Evolutionary conservation across 2,113 vertebrate species (phyloP).

Genomic region (Pristiophorus japonicus): DNA sequence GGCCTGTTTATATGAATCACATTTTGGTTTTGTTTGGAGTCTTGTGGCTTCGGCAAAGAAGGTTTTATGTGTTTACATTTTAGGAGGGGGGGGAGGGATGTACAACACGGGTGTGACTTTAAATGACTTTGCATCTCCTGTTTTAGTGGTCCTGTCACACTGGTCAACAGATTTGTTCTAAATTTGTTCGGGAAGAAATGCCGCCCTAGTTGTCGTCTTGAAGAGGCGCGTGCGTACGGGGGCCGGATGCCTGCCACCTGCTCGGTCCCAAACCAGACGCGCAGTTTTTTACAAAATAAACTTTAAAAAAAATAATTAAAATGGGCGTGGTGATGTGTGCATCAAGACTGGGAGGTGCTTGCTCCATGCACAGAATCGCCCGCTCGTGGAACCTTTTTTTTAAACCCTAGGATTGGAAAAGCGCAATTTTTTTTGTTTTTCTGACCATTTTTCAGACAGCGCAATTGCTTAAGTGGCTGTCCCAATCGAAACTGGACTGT

Average conservation of each 20-base stretch:
- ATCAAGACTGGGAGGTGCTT: background rate
- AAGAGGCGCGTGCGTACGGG: background rate
- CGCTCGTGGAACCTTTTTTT: background rate
- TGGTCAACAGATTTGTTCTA: background rate
- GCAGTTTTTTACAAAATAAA: too few species aligned
- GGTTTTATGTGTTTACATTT: constrained; percentile 36
- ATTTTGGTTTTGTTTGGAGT: constrained; percentile 12
- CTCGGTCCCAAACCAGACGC: background rate
- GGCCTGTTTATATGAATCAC: constrained; percentile 37
- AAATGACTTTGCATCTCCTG: background rate
- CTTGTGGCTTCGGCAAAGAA: constrained; percentile 24
- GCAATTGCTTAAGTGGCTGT: background rate
- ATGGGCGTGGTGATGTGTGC: background rate
- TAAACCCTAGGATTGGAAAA: background rate
- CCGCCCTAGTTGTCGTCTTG: background rate
- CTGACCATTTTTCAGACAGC: background rate
- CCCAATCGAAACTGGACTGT: background rate
- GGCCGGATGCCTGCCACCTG: background rate
- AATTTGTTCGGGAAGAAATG: background rate
- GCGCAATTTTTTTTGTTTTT: background rate
- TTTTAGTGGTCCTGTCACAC: background rate
- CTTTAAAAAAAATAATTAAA: too few species aligned
- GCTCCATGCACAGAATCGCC: background rate
- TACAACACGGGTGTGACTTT: constrained; percentile 19
- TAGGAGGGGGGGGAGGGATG: constrained; percentile 16